phyloP scores from a whole-genome alignment of 1,140 invertebrate genomes.

The Papilio polytes region DNA sequence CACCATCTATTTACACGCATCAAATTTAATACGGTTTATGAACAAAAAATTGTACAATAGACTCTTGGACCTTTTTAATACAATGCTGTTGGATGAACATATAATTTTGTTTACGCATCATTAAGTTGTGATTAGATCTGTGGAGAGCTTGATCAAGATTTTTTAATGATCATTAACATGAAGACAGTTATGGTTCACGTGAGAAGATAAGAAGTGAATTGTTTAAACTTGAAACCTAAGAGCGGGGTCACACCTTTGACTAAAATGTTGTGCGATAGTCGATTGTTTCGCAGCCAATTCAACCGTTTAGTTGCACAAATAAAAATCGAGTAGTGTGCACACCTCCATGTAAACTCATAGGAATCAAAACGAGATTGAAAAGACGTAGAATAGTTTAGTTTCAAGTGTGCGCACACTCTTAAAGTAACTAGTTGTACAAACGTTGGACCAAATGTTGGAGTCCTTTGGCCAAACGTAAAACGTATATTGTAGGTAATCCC shows the following conservation, averaged over 20 bases:
- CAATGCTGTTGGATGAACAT: conserved; percentile 55
- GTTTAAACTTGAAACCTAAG: conserved; percentile 2
- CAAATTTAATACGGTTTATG: conserved; percentile 59
- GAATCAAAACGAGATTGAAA: too few species aligned
- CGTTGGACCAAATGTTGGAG: not conserved
- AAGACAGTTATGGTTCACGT: conserved; percentile 45
- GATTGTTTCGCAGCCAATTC: too few species aligned
- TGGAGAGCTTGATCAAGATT: conserved; percentile 57
- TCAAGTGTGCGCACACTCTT: too few species aligned
- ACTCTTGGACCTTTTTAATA: conserved; percentile 56
- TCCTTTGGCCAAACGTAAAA: conserved; percentile 25
- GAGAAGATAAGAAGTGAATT: conserved; percentile 44
- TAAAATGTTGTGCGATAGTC: too few species aligned
- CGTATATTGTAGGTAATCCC: conserved; percentile 41
- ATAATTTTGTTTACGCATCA: conserved; percentile 70
- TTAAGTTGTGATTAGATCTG: conserved; percentile 70
- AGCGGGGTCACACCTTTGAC: too few species aligned
- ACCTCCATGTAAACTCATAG: too few species aligned
- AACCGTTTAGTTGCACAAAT: too few species aligned
- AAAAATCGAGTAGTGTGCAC: too few species aligned
- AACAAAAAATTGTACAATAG: conserved; percentile 66
- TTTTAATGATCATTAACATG: conserved; percentile 42
- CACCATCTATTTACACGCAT: conserved; percentile 52
- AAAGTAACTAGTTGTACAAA: not conserved
- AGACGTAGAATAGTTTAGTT: too few species aligned